Evolutionary conservation across 2,113 vertebrate species (phyloP).

Genomic region (Salvelinus alpinus): DNA sequence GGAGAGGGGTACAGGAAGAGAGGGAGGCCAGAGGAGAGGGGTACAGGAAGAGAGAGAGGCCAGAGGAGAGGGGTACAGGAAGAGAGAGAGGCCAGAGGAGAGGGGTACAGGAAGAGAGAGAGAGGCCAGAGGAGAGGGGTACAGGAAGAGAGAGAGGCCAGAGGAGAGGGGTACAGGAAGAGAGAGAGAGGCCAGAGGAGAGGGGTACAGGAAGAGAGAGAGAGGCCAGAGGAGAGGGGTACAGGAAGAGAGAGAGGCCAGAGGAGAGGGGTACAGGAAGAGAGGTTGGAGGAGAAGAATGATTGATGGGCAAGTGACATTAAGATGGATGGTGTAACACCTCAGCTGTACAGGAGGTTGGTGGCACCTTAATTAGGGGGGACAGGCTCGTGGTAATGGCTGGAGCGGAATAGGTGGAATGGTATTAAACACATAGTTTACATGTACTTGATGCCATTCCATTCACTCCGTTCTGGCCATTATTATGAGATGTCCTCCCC

Average conservation of each 20-base stretch:
- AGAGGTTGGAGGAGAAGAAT: background rate
- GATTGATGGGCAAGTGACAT: background rate
- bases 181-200: background rate
- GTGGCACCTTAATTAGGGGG: conserved; percentile 51
- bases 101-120: background rate
- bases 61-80: too few relatives aligned
- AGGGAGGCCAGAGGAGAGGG: conserved; percentile 47
- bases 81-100: background rate
- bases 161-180: conserved; percentile 65
- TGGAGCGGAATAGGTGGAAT: too few relatives aligned
- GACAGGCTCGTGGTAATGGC: too few relatives aligned
- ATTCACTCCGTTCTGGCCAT: too few relatives aligned
- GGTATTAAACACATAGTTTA: too few relatives aligned
- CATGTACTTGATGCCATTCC: too few relatives aligned
- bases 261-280: background rate
- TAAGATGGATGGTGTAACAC: background rate
- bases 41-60: conserved; percentile 65
- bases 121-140: background rate
- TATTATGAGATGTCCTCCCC: too few relatives aligned
- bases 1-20: background rate
- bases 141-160: conserved; percentile 32
- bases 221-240: conserved; percentile 47
- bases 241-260: conserved; percentile 47
- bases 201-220: conserved; percentile 30
- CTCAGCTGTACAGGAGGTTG: conserved; percentile 75